These are phyloP conservation scores for western clawed frog (Xenopus tropicalis) DNA, from an alignment of 2,113 vertebrate genomes.

Conservation along the genomic window DNA sequence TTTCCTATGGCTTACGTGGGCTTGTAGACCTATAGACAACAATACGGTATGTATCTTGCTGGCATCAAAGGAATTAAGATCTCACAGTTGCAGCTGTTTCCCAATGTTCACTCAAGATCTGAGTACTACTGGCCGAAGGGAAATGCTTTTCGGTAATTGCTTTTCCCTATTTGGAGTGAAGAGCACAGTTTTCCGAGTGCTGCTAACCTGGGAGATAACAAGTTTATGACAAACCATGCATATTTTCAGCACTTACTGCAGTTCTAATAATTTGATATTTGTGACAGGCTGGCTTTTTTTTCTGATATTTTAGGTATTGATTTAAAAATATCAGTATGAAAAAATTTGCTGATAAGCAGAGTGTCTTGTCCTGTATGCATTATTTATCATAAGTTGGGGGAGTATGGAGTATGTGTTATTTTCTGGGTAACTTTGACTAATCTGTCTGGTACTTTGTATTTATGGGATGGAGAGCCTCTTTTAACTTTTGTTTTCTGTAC, in stretches of 20 bases:
- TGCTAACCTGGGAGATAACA: background rate
- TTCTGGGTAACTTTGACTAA: conserved; percentile 63
- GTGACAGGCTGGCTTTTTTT: too few species aligned
- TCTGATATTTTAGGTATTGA: too few species aligned
- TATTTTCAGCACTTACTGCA: background rate
- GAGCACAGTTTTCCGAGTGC: conserved; percentile 1
- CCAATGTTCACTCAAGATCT: conserved; percentile 22
- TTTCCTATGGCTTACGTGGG: background rate
- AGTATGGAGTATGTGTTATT: too few species aligned
- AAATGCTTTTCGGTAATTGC: conserved; percentile 23
- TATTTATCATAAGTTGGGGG: too few species aligned
- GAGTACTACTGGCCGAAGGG: conserved; percentile 31
- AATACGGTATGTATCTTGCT: background rate
- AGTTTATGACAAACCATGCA: conserved; percentile 5
- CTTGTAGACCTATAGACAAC: background rate
- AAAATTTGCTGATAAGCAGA: background rate
- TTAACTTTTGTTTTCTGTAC: conserved; percentile 85
- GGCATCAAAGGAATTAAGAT: conserved; percentile 2
- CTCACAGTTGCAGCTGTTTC: conserved; percentile 21
- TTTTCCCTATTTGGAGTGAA: conserved; percentile 30
- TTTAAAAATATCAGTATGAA: too few species aligned
- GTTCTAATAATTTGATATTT: too few species aligned
- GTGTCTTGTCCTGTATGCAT: too few species aligned
- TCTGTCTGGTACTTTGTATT: conserved; percentile 71
- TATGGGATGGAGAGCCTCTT: conserved; percentile 71